A percentile compares a stretch with the other conserved stretches of the same genome.
Evolutionary conservation across 2,113 vertebrate species (phyloP).

Genomic region (Leucopsar rothschildi): DNA sequence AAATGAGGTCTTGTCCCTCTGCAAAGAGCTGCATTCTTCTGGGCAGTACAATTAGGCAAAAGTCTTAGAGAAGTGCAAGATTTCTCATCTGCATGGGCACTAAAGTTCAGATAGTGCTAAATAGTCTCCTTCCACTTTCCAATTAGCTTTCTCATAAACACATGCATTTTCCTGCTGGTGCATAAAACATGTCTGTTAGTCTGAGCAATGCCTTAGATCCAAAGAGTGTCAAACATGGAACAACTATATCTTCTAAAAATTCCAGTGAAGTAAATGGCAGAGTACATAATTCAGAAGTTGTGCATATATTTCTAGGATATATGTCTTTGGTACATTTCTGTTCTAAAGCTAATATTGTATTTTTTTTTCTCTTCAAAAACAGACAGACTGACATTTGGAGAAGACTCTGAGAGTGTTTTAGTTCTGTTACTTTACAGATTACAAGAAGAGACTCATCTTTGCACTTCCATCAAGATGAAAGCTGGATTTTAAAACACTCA

Average conservation of each 20-base stretch:
- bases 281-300: not conserved
- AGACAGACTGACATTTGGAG: not conserved
- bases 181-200: not conserved
- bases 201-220: not conserved
- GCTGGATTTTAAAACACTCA: not conserved
- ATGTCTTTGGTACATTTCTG: not conserved
- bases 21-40: not conserved
- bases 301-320: not conserved
- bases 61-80: not conserved
- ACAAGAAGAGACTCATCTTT: not conserved
- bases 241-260: not conserved
- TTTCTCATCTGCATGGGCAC: not conserved
- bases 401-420: not conserved
- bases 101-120: not conserved
- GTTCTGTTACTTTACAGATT: not conserved
- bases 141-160: not conserved
- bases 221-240: not conserved
- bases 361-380: not conserved
- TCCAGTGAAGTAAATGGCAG: not conserved
- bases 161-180: not conserved
- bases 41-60: not conserved
- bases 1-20: not conserved
- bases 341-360: not conserved
- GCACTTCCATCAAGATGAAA: not conserved
- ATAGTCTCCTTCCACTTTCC: not conserved